These are phyloP conservation scores for Leptobrachium ailaonicum DNA, from an alignment of 2,113 vertebrate species.

Conservation along the genomic window DNA sequence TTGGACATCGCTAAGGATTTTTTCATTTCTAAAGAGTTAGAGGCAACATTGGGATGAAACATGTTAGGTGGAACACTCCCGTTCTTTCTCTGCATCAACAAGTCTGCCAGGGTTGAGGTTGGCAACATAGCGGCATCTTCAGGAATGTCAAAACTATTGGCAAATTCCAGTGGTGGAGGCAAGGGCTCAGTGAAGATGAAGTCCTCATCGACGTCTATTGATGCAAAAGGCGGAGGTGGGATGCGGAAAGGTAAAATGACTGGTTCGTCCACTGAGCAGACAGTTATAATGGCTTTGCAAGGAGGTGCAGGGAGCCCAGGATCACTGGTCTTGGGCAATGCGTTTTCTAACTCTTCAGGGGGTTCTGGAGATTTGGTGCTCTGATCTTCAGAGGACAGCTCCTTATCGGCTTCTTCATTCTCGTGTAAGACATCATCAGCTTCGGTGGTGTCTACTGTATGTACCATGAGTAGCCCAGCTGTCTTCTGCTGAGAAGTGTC, in stretches of 20 bases:
- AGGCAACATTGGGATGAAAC: slow-evolving; percentile 64
- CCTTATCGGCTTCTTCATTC: slow-evolving; percentile 60
- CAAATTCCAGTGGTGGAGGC: slow-evolving; percentile 93
- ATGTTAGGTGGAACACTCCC: slow-evolving; percentile 64
- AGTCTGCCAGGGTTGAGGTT: slow-evolving; percentile 68
- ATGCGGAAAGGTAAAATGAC: slow-evolving; percentile 89
- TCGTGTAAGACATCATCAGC: slow-evolving; percentile 65
- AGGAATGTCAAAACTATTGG: slow-evolving; percentile 94
- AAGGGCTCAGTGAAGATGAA: slow-evolving; percentile 92
- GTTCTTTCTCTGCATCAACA: slow-evolving; percentile 76
- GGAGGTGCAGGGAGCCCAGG: slow-evolving; percentile 63
- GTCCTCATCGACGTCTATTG: slow-evolving; percentile 92
- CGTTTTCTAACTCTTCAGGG: slow-evolving; percentile 64
- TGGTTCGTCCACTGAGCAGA: slow-evolving; percentile 84
- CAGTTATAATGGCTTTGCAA: slow-evolving; percentile 78
- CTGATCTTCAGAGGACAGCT: slow-evolving; percentile 60
- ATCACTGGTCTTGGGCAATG: slow-evolving; percentile 60
- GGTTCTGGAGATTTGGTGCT: slow-evolving; percentile 70
- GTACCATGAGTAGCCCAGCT: slow-evolving; percentile 91
- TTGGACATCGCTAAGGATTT: slow-evolving; percentile 73
- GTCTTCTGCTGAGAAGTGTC: slow-evolving; percentile 84
- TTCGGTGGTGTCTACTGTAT: slow-evolving; percentile 71
- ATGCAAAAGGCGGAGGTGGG: slow-evolving; percentile 88
- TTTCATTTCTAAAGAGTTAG: slow-evolving; percentile 69
- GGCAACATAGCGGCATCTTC: slow-evolving; percentile 77